Base-by-base conservation (phyloP, 2,888 invertebrate species). In the Odontomyia ornata region DNA sequence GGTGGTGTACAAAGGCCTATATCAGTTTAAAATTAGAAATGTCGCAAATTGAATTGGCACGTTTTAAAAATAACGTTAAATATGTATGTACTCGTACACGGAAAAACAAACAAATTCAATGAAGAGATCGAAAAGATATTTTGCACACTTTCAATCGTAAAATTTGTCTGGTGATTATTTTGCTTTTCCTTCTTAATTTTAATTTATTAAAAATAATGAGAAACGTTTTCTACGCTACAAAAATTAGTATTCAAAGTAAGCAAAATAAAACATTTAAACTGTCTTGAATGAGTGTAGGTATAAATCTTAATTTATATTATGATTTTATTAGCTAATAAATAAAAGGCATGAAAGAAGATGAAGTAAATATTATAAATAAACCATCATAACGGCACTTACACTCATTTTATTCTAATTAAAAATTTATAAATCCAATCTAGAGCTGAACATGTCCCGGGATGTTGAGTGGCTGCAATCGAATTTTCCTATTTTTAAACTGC, bases 331-430 rank as follows among this genome's bases (percentile, higher is more conserved):
- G 9, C 5, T n/a, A 36, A 36, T 36, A 9, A 36, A 36, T 3
- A 36, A 36, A 36, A 36, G 5, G 36, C 36, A 36, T 3, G 9
- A 36, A n/a, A n/a, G 9, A 36, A 5, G 5, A 36, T 36, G 5
- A 56, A 30, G 52, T 4, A 30, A 57, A 72, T 56, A 15, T 15
- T 47, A 56, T 13, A 52, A 3, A 72, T 30, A 72, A 47, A 13
- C n/a, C 47, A 47, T 15, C 18, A 73, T 18, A 46, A 56, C 15
- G 52, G 5, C 18, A 77, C 77, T 77, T 77, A 77, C 77, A 77
- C 77, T 77, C 77, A 77, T 77, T 75, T 77, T 62, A 62, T 27
- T 73, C 75, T 77, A 75, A 56, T 77, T 77, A n/a, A 56, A 73
- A 36, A 36, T 43, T 73, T 72, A 60, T 65, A 71, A 77, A 52